Evolutionary conservation across 2,888 invertebrate genomes (phyloP).

Genomic region (Chrysolina oricalcia): DNA sequence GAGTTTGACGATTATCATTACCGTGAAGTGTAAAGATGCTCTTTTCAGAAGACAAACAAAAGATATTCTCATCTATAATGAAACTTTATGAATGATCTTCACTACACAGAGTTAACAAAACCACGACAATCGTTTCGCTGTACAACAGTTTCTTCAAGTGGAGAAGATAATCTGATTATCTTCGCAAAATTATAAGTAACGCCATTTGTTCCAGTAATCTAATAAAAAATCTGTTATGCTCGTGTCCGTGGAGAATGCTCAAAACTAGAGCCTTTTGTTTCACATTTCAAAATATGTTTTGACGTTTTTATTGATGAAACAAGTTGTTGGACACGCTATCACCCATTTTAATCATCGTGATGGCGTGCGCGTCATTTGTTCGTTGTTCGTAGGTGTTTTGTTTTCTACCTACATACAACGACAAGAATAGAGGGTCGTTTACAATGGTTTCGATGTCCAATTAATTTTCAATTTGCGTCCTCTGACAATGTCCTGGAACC

Average conservation of each 20-base stretch:
- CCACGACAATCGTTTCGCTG: no score
- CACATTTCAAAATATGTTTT: neutral
- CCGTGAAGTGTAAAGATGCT: no score
- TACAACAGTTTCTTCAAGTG: no score
- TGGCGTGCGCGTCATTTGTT: slow-evolving; percentile 27
- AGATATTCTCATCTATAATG: no score
- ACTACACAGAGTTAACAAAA: no score
- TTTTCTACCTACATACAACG: slow-evolving; percentile 16
- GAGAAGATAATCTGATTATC: no score
- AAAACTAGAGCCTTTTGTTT: neutral
- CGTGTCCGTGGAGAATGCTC: slow-evolving; percentile 7
- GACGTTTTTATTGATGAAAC: slow-evolving; percentile 30
- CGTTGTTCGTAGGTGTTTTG: slow-evolving; percentile 24
- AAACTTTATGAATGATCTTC: no score
- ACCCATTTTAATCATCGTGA: slow-evolving; percentile 25
- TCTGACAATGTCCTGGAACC: slow-evolving; percentile 16
- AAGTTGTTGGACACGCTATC: slow-evolving; percentile 17
- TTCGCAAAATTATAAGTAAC: no score
- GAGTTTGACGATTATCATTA: no score
- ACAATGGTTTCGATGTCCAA: slow-evolving; percentile 27
- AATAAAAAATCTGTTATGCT: no score
- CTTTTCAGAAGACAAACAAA: no score
- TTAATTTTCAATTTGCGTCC: slow-evolving; percentile 30
- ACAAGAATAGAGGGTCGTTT: slow-evolving; percentile 6
- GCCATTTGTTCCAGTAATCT: no score